A percentile compares a stretch with the other conserved stretches of the same genome.
Evolutionary conservation across 2,113 vertebrate genomes (phyloP).

Genomic region (Cyanocitta stelleri): DNA sequence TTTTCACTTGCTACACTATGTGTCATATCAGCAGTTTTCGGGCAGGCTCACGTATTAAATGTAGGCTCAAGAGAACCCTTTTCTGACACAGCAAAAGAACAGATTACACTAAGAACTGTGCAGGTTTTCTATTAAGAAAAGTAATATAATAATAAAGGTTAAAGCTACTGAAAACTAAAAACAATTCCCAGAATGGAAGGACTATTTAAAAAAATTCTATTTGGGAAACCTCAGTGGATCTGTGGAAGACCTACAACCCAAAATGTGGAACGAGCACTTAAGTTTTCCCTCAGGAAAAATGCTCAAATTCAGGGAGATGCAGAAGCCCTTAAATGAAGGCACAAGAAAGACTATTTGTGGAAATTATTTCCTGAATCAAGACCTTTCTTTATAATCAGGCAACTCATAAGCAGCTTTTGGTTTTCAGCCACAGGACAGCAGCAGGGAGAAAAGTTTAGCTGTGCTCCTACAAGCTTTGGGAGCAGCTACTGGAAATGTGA

Average conservation of each 20-base stretch:
- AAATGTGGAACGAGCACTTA: not conserved
- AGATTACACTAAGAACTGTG: not conserved
- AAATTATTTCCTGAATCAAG: not conserved
- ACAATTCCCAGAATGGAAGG: not conserved
- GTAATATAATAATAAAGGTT: not conserved
- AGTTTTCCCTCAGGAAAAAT: not conserved
- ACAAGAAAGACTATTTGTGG: not conserved
- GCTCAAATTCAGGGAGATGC: not conserved
- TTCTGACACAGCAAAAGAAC: not conserved
- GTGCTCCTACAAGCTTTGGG: not conserved
- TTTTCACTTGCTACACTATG: slow-evolving; percentile 38
- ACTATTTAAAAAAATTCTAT: not conserved
- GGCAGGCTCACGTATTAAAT: not conserved
- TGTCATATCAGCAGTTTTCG: slow-evolving; percentile 26
- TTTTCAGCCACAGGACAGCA: not conserved
- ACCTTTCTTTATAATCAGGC: not conserved
- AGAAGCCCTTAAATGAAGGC: not conserved
- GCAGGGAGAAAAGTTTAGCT: not conserved
- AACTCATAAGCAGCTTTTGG: not conserved
- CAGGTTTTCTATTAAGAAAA: not conserved
- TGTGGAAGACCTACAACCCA: not conserved
- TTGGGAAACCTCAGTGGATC: not conserved
- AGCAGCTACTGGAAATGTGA: not conserved
- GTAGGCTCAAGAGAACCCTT: not conserved
- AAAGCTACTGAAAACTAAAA: not conserved